These are phyloP conservation scores for Todus mexicanus DNA, from an alignment of 2,797 vertebrate genomes.

Conservation along the genomic window DNA sequence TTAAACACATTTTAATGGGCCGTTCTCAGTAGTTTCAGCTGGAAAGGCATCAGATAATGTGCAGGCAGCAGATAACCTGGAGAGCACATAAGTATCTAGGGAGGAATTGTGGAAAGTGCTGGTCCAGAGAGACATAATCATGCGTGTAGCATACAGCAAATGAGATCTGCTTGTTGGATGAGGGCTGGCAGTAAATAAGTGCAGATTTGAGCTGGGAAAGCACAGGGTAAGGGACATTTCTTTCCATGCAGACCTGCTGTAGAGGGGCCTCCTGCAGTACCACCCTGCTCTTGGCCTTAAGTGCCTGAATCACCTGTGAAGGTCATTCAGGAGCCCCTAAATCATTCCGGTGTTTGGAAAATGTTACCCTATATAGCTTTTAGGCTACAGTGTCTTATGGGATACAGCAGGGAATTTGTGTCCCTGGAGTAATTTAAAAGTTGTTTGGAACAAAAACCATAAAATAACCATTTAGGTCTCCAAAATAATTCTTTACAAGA, in stretches of 20 bases:
- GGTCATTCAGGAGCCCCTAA: neutral
- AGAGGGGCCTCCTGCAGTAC: neutral
- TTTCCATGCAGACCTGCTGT: neutral
- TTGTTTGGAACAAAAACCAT: neutral
- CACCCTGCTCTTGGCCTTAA: neutral
- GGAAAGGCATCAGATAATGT: neutral
- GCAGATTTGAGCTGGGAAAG: neutral
- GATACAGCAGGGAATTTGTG: neutral
- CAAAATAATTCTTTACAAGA: neutral
- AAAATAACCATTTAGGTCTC: neutral
- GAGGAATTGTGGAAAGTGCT: neutral
- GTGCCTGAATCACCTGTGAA: neutral
- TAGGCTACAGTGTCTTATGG: neutral
- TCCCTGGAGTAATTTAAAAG: neutral
- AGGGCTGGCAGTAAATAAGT: neutral
- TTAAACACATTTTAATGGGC: neutral
- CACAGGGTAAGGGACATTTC: neutral
- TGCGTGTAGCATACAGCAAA: neutral
- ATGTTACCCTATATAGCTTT: neutral
- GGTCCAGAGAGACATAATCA: neutral
- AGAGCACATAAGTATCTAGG: neutral
- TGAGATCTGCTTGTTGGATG: neutral
- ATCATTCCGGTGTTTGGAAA: neutral
- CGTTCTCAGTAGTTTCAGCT: neutral
- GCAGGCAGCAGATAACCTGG: neutral